Conservation (phyloP, 2,888 invertebrate species). For the Aphidius colemani region DNA sequence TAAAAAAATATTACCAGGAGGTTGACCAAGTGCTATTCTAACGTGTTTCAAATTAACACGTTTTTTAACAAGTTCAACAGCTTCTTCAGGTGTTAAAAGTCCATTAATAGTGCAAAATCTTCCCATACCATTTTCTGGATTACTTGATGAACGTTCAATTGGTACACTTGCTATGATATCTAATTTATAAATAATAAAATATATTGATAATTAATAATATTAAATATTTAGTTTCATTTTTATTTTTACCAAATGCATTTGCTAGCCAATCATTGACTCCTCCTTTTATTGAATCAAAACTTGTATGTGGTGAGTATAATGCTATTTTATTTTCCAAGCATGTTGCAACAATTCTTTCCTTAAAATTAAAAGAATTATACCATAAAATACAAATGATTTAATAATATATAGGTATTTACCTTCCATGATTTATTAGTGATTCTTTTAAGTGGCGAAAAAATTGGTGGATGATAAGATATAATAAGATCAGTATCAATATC, state of each 20-base stretch:
- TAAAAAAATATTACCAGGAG: conserved; percentile 47
- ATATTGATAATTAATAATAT: conserved; percentile 14
- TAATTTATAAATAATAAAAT: conserved; percentile 23
- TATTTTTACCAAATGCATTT: conserved; percentile 66
- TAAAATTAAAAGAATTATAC: conserved; percentile 41
- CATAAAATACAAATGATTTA: background rate
- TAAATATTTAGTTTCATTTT: conserved; percentile 1
- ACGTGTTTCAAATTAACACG: conserved; percentile 73
- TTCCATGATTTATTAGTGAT: conserved; percentile 71
- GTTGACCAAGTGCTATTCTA: conserved; percentile 71
- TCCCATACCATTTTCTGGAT: conserved; percentile 63
- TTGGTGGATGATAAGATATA: conserved; percentile 94
- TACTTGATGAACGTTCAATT: conserved; percentile 44
- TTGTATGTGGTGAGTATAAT: conserved; percentile 91
- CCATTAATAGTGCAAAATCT: conserved; percentile 63
- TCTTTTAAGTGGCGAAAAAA: conserved; percentile 83
- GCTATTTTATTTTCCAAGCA: conserved; percentile 86
- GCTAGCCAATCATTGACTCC: conserved; percentile 96
- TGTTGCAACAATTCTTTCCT: conserved; percentile 78
- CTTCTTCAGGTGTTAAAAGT: conserved; percentile 65
- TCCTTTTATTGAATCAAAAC: conserved; percentile 80
- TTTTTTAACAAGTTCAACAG: conserved; percentile 71
- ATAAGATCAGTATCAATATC: conserved; percentile 74
- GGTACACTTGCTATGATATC: conserved; percentile 45
- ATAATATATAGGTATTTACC: conserved; percentile 59